Evolutionary conservation across 2,888 invertebrate species (phyloP).

Genomic region (Panzeria rudis): DNA sequence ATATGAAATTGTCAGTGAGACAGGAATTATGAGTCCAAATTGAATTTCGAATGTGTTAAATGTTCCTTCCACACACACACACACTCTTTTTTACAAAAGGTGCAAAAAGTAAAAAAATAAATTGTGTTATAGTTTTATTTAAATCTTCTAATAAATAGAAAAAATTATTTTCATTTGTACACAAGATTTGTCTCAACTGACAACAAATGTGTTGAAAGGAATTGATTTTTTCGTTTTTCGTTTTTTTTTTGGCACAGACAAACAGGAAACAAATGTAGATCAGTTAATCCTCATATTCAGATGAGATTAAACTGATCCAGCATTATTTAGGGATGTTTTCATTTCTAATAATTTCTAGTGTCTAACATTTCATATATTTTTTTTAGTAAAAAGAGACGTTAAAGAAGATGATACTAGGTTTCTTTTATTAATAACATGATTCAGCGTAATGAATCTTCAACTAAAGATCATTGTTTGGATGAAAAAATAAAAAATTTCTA

Average conservation of each 20-base stretch:
- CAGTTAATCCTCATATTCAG: conserved; percentile 72
- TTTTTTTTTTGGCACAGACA: conserved; percentile 5
- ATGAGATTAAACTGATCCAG: conserved; percentile 73
- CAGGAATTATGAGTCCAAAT: conserved; percentile 46
- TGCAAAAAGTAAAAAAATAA: conserved; percentile 55
- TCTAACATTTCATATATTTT: conserved; percentile 15
- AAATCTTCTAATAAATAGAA: conserved; percentile 60
- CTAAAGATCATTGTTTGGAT: background rate
- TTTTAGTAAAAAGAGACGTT: background rate
- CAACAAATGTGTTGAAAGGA: conserved; percentile 38
- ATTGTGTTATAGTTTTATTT: conserved; percentile 70
- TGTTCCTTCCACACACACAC: conserved; percentile 46
- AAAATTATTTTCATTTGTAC: conserved; percentile 29
- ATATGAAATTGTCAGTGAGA: conserved; percentile 48
- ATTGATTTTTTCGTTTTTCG: background rate
- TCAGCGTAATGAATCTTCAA: background rate
- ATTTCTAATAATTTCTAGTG: background rate
- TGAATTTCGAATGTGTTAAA: conserved; percentile 24
- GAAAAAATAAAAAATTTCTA: background rate
- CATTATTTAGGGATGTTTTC: conserved; percentile 53
- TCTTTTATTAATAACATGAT: conserved; percentile 1
- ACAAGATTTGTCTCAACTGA: conserved; percentile 23
- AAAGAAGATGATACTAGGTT: background rate
- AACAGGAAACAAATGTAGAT: conserved; percentile 71
- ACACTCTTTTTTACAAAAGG: conserved; percentile 50